Evolutionary conservation across 2,888 invertebrate genomes (phyloP).

Genomic region (Sepiola atlantica): DNA sequence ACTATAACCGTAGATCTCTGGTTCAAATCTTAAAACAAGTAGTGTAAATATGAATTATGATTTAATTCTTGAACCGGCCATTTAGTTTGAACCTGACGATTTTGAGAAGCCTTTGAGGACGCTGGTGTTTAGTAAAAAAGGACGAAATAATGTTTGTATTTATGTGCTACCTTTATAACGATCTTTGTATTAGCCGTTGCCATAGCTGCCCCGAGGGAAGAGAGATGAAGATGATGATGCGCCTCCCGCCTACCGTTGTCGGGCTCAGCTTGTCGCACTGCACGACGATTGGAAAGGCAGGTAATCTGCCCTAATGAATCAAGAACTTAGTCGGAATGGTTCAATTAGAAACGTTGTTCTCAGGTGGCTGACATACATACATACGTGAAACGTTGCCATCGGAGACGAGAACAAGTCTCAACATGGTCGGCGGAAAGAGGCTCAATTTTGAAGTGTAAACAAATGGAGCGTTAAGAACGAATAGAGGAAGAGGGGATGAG

Average conservation of each 20-base stretch:
- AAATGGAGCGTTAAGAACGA: background rate
- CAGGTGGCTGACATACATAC: slow-evolving; percentile 9
- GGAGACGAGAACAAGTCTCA: background rate
- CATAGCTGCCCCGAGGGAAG: background rate
- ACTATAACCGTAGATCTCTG: background rate
- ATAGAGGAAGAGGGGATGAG: background rate
- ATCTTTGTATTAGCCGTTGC: background rate
- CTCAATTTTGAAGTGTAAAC: background rate
- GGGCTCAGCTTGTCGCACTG: background rate
- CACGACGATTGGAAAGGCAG: background rate
- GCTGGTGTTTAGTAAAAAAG: background rate
- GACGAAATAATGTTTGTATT: background rate
- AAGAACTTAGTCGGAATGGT: background rate
- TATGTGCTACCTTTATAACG: background rate
- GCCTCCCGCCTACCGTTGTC: background rate
- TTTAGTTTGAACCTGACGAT: background rate
- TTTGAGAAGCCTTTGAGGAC: background rate
- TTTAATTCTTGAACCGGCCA: background rate
- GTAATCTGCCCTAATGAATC: background rate
- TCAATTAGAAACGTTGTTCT: background rate
- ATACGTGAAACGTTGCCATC: background rate
- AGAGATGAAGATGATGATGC: background rate
- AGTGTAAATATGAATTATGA: background rate
- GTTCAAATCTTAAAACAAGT: background rate
- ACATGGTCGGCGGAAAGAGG: background rate